Conservation (phyloP, 2,113 vertebrate species). For the Nesospiza acunhae region DNA sequence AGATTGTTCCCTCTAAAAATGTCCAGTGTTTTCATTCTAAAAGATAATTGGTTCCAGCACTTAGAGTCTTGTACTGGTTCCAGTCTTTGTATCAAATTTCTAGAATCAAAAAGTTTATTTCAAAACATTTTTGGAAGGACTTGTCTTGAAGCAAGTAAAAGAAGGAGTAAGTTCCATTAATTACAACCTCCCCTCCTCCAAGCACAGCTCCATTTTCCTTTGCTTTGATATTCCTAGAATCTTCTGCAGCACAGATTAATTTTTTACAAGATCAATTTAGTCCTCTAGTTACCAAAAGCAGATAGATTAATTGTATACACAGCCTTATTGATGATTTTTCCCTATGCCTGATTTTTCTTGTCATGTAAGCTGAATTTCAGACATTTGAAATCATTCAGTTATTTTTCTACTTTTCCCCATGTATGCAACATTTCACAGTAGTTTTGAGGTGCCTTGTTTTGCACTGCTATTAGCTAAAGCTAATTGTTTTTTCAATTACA, state of each 20-base stretch:
- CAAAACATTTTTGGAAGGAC: neutral
- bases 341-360: neutral
- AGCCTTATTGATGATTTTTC: neutral
- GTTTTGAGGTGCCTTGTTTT: neutral
- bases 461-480: neutral
- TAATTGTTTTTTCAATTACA: neutral
- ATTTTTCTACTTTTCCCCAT: fast-evolving
- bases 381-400: neutral
- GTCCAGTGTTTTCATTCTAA: neutral
- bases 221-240: neutral
- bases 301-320: neutral
- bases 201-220: neutral
- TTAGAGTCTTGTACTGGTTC: neutral
- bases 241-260: neutral
- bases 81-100: neutral
- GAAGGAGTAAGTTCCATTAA: neutral
- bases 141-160: neutral
- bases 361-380: neutral
- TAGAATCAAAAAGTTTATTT: neutral
- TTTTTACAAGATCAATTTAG: neutral
- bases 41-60: neutral
- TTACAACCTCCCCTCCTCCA: neutral
- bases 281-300: neutral
- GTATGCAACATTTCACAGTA: neutral
- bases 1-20: neutral